These are phyloP conservation scores for Nothura maculosa DNA, from an alignment of 2,797 vertebrate species.

Conservation along the genomic window DNA sequence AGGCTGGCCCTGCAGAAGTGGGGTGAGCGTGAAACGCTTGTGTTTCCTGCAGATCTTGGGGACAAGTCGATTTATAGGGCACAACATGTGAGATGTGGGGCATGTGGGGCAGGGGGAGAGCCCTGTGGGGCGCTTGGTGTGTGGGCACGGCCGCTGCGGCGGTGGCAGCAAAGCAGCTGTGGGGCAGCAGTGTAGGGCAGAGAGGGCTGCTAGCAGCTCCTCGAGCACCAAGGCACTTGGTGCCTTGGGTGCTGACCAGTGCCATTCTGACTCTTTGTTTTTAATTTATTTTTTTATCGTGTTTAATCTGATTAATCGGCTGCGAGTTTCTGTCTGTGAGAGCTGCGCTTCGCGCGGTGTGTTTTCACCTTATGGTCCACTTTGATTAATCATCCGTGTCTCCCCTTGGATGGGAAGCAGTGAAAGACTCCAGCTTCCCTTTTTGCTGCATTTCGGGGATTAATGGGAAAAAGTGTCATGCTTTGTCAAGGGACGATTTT, in stretches of 20 bases:
- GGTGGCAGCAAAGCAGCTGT: slow-evolving; percentile 28
- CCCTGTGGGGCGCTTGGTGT: slow-evolving; percentile 31
- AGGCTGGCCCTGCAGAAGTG: slow-evolving; percentile 28
- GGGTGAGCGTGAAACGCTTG: background rate
- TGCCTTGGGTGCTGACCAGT: slow-evolving; percentile 27
- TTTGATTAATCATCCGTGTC: slow-evolving; percentile 77
- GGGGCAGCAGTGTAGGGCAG: background rate
- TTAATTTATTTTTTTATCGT: background rate
- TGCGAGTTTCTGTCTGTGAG: slow-evolving; percentile 42
- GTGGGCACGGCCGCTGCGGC: slow-evolving; percentile 56
- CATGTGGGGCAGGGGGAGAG: slow-evolving; percentile 9
- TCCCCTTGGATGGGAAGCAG: slow-evolving; percentile 53
- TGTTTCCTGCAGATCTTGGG: slow-evolving; percentile 27
- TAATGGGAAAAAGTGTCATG: slow-evolving; percentile 71
- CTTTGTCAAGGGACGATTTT: slow-evolving; percentile 77
- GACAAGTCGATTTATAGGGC: background rate
- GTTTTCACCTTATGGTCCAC: slow-evolving; percentile 60
- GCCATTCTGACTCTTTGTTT: background rate
- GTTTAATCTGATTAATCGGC: slow-evolving; percentile 57
- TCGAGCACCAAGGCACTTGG: background rate
- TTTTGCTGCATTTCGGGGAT: slow-evolving; percentile 72
- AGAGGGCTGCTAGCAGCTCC: slow-evolving; percentile 7
- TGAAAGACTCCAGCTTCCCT: slow-evolving; percentile 73
- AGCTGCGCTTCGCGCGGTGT: slow-evolving; percentile 25
- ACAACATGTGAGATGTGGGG: slow-evolving; percentile 12